Conservation (phyloP, 2,888 invertebrate genomes). For the Morpho deidamia region DNA sequence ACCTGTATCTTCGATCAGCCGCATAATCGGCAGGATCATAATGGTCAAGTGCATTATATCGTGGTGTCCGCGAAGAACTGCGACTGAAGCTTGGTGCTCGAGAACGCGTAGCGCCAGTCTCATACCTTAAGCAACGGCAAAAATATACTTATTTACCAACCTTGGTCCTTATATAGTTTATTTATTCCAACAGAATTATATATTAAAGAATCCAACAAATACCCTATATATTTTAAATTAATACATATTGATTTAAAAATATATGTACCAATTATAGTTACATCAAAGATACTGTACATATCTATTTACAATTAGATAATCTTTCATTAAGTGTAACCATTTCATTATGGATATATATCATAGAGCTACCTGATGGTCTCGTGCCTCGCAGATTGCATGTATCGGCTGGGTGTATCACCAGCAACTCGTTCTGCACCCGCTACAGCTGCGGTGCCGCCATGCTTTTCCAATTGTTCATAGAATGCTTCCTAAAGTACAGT, state of each 20-base stretch:
- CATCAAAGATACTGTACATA: too few species aligned
- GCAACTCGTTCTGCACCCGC: conserved; percentile 68
- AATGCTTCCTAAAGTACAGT: conserved; percentile 86
- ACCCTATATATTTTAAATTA: too few species aligned
- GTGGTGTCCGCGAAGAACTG: conserved; percentile 57
- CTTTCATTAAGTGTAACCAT: background rate
- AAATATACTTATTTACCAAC: too few species aligned
- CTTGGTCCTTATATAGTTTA: too few species aligned
- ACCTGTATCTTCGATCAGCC: conserved; percentile 72
- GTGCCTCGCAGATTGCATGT: conserved; percentile 54
- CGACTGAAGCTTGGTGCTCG: conserved; percentile 67
- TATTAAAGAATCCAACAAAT: too few species aligned
- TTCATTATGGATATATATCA: background rate
- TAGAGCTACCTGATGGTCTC: conserved; percentile 43
- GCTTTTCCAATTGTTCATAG: conserved; percentile 93
- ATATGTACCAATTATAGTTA: too few species aligned
- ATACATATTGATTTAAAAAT: too few species aligned
- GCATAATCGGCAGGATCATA: conserved; percentile 71
- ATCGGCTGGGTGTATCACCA: conserved; percentile 53
- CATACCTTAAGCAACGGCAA: conserved; percentile 36
- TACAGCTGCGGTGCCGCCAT: conserved; percentile 77
- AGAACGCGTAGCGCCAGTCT: conserved; percentile 66
- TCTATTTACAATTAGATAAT: background rate
- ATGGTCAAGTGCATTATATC: conserved; percentile 60
- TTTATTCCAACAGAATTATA: too few species aligned